Conservation (phyloP, 2,888 invertebrate genomes). For the Synergus laeviventris region DNA sequence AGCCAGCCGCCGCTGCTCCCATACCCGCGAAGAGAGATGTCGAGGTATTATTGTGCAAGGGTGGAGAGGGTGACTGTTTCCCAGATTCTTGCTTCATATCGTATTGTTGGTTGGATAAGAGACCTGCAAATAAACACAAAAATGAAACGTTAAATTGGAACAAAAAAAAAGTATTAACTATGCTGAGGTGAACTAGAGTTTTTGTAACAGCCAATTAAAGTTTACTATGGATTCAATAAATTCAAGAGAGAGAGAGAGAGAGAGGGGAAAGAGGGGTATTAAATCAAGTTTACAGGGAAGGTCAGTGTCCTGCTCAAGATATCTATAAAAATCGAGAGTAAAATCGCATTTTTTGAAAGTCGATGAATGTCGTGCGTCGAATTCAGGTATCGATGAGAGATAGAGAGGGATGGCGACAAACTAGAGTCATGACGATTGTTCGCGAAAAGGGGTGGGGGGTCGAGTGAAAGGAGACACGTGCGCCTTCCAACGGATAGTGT, state of each 20-base stretch:
- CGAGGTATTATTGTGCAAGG: slow-evolving; percentile 79
- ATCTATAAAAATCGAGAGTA: background rate
- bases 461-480: slow-evolving; percentile 37
- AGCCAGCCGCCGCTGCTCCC: slow-evolving; percentile 77
- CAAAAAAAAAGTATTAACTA: too few relatives aligned
- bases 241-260: too few relatives aligned
- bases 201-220: too few relatives aligned
- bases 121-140: slow-evolving; percentile 61
- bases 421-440: slow-evolving; percentile 21
- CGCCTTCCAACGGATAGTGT: slow-evolving; percentile 55
- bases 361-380: background rate
- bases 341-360: background rate
- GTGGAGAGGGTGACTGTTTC: slow-evolving; percentile 80
- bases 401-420: background rate
- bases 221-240: background rate
- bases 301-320: too few relatives aligned
- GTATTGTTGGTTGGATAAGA: slow-evolving; percentile 63
- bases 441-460: slow-evolving; percentile 4
- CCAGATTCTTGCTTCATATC: slow-evolving; percentile 78
- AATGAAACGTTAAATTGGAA: background rate
- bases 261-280: too few relatives aligned
- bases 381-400: slow-evolving; percentile 6
- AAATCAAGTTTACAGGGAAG: background rate
- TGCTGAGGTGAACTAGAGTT: too few relatives aligned
- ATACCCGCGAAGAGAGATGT: slow-evolving; percentile 70